A percentile compares a stretch with the other conserved stretches of the same genome.
These are phyloP conservation scores for Pyrrhosoma nymphula DNA, from an alignment of 2,888 invertebrate genomes.

Conservation along the genomic window DNA sequence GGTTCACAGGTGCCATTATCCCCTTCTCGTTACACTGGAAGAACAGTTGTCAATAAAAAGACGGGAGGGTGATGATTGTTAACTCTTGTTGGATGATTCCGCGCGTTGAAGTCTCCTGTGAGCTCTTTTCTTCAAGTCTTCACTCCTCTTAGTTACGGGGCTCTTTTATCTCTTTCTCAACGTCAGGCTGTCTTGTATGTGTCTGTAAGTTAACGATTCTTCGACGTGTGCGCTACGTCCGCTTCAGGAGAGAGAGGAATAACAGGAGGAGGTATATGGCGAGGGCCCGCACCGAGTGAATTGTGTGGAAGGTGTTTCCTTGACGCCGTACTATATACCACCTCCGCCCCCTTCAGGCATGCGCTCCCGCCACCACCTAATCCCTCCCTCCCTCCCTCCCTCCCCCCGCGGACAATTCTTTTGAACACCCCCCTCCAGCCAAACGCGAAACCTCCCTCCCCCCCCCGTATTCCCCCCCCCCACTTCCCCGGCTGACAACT, in stretches of 20 bases:
- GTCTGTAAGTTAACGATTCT: neutral
- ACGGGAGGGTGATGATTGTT: neutral
- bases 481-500: too few species aligned
- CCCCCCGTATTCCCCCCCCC: neutral
- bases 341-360: conserved; percentile 44
- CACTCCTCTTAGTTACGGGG: neutral
- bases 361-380: neutral
- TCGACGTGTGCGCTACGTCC: neutral
- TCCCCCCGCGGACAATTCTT: neutral
- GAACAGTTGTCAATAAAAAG: neutral
- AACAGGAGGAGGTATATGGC: too few species aligned
- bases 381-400: neutral
- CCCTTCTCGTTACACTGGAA: neutral
- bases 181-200: neutral
- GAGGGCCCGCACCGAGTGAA: neutral
- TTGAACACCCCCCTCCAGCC: neutral
- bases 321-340: conserved; percentile 46
- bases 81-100: too few species aligned
- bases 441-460: neutral
- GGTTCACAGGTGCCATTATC: conserved; percentile 58
- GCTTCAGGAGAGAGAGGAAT: neutral
- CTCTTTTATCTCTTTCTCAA: neutral
- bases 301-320: neutral
- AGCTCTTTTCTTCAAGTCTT: neutral
- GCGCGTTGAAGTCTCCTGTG: neutral